Percentiles rank a stretch among this genome's conserved stretches.
These are phyloP conservation scores for Dione juno DNA, from an alignment of 2,888 invertebrate genomes.

Conservation along the genomic window DNA sequence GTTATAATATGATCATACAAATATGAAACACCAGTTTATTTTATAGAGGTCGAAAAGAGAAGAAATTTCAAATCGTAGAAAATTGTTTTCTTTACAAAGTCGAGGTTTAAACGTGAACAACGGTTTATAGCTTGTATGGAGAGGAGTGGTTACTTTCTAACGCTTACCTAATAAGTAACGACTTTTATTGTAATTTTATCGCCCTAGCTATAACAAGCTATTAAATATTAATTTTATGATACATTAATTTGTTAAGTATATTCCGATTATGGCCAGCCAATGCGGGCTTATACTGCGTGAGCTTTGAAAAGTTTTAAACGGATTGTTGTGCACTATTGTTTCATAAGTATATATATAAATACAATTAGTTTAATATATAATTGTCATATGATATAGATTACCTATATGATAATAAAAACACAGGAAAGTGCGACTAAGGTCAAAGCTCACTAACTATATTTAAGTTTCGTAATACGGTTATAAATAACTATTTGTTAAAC, in stretches of 20 bases:
- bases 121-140: not conserved
- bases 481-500: not conserved
- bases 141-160: slow-evolving; percentile 9
- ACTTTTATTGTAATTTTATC: slow-evolving; percentile 23
- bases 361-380: too few relatives aligned
- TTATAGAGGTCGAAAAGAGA: slow-evolving; percentile 21
- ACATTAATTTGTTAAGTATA: not conserved
- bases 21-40: slow-evolving; percentile 11
- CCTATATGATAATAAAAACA: too few relatives aligned
- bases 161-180: not conserved
- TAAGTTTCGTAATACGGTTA: too few relatives aligned
- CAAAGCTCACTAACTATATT: too few relatives aligned
- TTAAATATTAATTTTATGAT: slow-evolving; percentile 1
- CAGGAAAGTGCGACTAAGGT: too few relatives aligned
- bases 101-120: not conserved
- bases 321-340: too few relatives aligned
- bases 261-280: not conserved
- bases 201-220: not conserved
- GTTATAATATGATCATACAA: not conserved
- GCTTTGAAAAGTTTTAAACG: too few relatives aligned
- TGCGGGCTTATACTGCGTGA: not conserved
- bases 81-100: slow-evolving; percentile 26
- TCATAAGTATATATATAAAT: too few relatives aligned
- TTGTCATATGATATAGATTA: too few relatives aligned
- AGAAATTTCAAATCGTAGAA: slow-evolving; percentile 20